Conservation (phyloP, 2,113 vertebrate species). For the Opisthocomus hoazin region DNA sequence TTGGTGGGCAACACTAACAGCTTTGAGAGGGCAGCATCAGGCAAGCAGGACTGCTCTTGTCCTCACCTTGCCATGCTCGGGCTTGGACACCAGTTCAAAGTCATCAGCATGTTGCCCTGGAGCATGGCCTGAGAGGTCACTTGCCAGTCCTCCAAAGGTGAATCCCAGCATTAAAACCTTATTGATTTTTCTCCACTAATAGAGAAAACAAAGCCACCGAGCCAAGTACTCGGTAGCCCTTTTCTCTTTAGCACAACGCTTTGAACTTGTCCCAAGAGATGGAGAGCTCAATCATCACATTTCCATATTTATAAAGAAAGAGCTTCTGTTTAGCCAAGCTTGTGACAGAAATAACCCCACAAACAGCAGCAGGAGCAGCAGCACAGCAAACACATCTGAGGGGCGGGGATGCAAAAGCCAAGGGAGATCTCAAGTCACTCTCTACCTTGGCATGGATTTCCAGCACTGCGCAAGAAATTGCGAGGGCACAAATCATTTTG, state of each 20-base stretch:
- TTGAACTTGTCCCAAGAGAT: not conserved
- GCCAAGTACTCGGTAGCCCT: not conserved
- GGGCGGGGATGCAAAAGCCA: not conserved
- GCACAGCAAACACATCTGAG: not conserved
- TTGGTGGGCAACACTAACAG: accelerated
- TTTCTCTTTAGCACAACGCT: not conserved
- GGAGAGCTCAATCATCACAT: not conserved
- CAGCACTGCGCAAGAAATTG: not conserved
- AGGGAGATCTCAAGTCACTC: not conserved
- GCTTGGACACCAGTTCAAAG: not conserved
- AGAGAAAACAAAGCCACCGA: not conserved
- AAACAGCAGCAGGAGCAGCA: conserved; percentile 8
- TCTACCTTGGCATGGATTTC: not conserved
- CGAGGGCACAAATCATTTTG: not conserved
- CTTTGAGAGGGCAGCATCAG: not conserved
- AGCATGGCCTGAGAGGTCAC: not conserved
- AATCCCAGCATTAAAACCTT: not conserved
- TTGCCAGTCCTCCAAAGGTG: not conserved
- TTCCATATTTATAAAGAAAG: conserved; percentile 53
- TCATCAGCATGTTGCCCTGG: accelerated
- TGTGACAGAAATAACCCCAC: not conserved
- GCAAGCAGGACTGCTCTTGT: not conserved
- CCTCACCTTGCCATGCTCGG: not conserved
- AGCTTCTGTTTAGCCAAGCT: conserved; percentile 37
- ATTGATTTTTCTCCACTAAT: not conserved